These are phyloP conservation scores for Drymonia ruficornis DNA, from an alignment of 2,888 invertebrate species.

Conservation along the genomic window DNA sequence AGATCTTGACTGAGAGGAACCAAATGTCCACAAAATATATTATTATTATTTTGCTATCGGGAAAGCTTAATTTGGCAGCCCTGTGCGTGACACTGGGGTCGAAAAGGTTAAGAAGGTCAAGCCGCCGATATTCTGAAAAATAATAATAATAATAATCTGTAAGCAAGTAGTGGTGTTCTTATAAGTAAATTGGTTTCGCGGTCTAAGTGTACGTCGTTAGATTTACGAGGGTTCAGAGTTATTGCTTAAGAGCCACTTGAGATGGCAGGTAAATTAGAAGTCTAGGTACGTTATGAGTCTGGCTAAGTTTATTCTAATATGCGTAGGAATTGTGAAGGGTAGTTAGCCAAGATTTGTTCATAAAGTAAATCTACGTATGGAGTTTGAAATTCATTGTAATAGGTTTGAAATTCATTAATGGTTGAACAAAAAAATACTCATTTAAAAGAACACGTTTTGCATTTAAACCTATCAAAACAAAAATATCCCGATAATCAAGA, in stretches of 20 bases:
- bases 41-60: background rate
- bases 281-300: background rate
- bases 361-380: background rate
- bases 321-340: background rate
- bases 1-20: too few relatives aligned
- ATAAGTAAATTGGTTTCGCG: constrained; percentile 4
- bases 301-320: background rate
- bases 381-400: too few relatives aligned
- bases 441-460: too few relatives aligned
- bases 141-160: constrained; percentile 11
- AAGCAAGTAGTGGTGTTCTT: constrained; percentile 2
- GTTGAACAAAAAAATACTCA: too few relatives aligned
- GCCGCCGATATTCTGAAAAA: constrained; percentile 13
- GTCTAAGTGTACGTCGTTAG: constrained; percentile 1
- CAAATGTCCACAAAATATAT: background rate
- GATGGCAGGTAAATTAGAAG: background rate
- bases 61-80: constrained; percentile 14
- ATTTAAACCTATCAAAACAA: too few relatives aligned
- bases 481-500: too few relatives aligned
- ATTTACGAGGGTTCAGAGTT: background rate
- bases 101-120: constrained; percentile 16
- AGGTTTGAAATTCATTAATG: too few relatives aligned
- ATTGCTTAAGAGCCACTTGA: background rate
- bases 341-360: background rate
- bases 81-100: constrained; percentile 19